These are phyloP conservation scores for Chiridota heheva DNA, from an alignment of 35 echinoderm and acorn worm genomes.

Conservation along the genomic window DNA sequence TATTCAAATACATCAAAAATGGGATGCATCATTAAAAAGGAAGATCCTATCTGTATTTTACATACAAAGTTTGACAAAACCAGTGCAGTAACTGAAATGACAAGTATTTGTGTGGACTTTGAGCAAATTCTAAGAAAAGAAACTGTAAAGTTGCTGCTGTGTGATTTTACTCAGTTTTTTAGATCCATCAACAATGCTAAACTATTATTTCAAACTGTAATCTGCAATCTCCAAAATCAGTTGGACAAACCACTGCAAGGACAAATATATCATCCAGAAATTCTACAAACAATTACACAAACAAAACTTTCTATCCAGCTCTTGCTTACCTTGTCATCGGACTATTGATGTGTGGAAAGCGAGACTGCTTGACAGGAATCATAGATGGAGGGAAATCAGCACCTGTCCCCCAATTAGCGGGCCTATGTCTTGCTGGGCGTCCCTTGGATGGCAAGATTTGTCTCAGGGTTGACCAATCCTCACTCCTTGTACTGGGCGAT, in stretches of 20 bases:
- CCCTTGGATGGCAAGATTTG: conserved; percentile 85
- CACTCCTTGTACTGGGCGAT: conserved; percentile 74
- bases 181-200: no score
- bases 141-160: no score
- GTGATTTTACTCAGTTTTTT: no score
- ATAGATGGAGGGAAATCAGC: conserved; percentile 63
- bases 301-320: not conserved
- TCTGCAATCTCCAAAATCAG: not conserved
- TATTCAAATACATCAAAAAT: no score
- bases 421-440: conserved; percentile 53
- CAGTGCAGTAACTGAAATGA: no score
- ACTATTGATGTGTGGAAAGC: conserved; percentile 95
- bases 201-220: not conserved
- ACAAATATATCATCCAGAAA: not conserved
- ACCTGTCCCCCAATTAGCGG: conserved; percentile 94
- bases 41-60: no score
- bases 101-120: no score
- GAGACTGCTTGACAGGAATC: conserved; percentile 57
- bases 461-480: conserved; percentile 90
- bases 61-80: no score
- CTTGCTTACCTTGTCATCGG: conserved; percentile 94
- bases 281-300: not conserved
- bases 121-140: no score
- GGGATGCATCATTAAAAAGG: no score
- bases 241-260: not conserved